Base-by-base conservation (phyloP, 2,797 vertebrate species). In the Tamandua tetradactyla region DNA sequence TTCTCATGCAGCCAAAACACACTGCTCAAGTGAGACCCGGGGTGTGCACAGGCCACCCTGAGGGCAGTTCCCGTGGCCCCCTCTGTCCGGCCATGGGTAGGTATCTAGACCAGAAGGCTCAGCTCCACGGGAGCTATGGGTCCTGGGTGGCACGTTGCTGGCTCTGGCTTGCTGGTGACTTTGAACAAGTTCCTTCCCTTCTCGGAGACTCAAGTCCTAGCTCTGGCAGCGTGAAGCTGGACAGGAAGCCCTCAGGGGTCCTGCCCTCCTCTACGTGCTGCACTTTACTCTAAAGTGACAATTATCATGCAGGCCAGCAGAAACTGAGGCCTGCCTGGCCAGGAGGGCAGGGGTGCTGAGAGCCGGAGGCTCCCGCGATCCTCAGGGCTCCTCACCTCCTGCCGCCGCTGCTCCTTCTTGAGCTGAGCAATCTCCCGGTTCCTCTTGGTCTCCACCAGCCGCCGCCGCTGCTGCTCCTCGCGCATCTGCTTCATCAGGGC, bases 401-500 rank as follows among this genome's bases (percentile, higher is more conserved):
- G 99, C 5, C 99, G 98, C 7, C 99, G 98, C 96, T 99, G 99
- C 96, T 99, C 99, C 98, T 99, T 99, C 98, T 99, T 99, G 62
- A 99, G 99, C 97, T 99, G 99, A 0, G 99, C 99, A 0, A 99
- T 99, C 98, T 99, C 99, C 2, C 99, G 97, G 97, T 99, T 99
- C 97, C 99, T 98, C 98, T 99, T 99, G 0, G 99, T 99, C 95
- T 99, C 99, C 8, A 98, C 98, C 98, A 99, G 98, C 79, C 99
- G 98, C 92, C 99, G 98, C 95, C 98, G 99, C 98, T 99, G 99
- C 98, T 99, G 99, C 94, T 99, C 99, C 97, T 99, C 99, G 64
- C 99, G 99, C 99, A 99, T 99, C 98, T 99, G 99, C 97, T 99
- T 99, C 99, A 99, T 99, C 96, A 99, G 98, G 0, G 98, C 97